Evolutionary conservation across 2,797 vertebrate genomes (phyloP), one percentile per base, ranked within the genome.

Genomic region (Pagetopsis macropterus): DNA sequence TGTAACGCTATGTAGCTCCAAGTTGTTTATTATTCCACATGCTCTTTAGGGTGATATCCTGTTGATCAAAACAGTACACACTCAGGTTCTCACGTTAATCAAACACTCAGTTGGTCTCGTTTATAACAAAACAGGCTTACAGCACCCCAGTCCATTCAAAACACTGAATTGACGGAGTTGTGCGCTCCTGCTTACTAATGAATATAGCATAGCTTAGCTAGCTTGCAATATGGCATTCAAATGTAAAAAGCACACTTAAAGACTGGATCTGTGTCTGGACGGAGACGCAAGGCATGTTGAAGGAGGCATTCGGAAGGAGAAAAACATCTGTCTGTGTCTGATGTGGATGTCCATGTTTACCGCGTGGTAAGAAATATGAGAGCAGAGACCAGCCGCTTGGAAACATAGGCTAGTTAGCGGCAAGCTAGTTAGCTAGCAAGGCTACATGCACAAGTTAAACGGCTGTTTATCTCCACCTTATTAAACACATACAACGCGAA

Each of bases 381-480:
- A 84, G 56, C 46, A 67, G 23, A 70, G 33, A 44, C 71, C 21
- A 85, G 63, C 73, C 70, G 71, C 79, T 76, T 69, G 68, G 78
- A 54, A 89, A 88, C 78, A 82, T 51, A 70, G 63, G 78, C 85
- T 84, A 87, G 74, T 76, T 89, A 88, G 87, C 89, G 68, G n/a
- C 4, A 61, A 70, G 90, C 90, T 89, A 91, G 76, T 72, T 84
- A 84, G 90, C 88, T 86, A 79, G 67, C 72, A 61, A 76, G 71
- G 87, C 78, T 87, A 80, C 65, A 78, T 66, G 55, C 62, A 76
- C 31, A 76, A 66, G 21, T 61, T 71, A 79, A 75, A 11, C 1
- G 48, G 3, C 16, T 6, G 7, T 56, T 79, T 72, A 66, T 21
- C 45, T n/a, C 7, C 41, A 55, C 16, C 8, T n/a, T 37, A 1